Conservation (phyloP, 2,797 vertebrate genomes). For the Brachyrhaphis roseni region DNA sequence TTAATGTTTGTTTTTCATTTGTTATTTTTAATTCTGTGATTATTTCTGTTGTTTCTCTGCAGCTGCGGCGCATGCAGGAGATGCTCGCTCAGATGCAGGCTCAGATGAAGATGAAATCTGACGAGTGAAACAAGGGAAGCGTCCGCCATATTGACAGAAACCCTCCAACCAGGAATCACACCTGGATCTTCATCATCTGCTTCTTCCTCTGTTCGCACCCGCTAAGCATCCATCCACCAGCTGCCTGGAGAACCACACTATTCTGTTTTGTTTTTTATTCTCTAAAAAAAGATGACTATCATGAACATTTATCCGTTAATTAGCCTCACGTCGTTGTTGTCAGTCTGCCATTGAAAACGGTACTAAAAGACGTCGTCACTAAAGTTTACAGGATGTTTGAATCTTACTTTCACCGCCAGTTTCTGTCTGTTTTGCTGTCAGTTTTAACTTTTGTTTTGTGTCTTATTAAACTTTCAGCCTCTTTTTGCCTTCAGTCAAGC, state of each 20-base stretch:
- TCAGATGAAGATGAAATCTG: constrained; percentile 89
- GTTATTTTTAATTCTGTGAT: fast-evolving
- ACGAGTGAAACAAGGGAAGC: constrained; percentile 75
- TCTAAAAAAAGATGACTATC: neutral
- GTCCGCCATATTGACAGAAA: constrained; percentile 1
- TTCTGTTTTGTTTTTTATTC: neutral
- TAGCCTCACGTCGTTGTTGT: constrained; percentile 12
- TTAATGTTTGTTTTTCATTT: neutral
- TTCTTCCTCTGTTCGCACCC: constrained; percentile 16
- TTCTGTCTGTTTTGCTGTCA: constrained; percentile 21
- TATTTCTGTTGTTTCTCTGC: neutral
- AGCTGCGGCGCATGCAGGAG: constrained; percentile 91
- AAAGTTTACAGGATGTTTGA: constrained; percentile 52
- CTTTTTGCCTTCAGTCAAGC: constrained; percentile 7
- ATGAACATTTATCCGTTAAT: constrained; percentile 7
- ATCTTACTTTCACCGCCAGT: constrained; percentile 10
- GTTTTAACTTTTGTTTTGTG: constrained; percentile 30
- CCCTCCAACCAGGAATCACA: constrained; percentile 8
- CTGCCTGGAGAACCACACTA: constrained; percentile 23
- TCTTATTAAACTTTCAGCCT: neutral
- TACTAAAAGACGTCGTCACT: constrained; percentile 39
- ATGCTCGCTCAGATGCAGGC: constrained; percentile 93
- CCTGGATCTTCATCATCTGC: constrained; percentile 15
- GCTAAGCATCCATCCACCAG: constrained; percentile 52
- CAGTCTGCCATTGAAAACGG: constrained; percentile 31